phyloP scores from a whole-genome alignment of 2,797 vertebrate species.

The Neopelma chrysocephalum region DNA sequence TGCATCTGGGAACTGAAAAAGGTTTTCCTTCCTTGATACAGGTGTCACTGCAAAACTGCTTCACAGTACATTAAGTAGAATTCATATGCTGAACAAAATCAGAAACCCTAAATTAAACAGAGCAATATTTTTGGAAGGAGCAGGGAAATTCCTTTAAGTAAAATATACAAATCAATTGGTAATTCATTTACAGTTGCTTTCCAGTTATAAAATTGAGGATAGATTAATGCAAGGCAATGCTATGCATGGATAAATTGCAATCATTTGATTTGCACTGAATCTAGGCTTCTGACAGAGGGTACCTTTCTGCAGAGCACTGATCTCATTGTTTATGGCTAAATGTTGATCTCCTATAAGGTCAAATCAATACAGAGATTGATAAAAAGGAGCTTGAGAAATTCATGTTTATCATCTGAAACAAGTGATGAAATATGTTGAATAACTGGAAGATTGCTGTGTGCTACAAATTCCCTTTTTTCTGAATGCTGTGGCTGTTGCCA shows the following conservation, averaged over 20 bases:
- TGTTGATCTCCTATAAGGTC: background rate
- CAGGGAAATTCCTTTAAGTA: background rate
- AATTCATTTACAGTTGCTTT: conserved; percentile 19
- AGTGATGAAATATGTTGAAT: background rate
- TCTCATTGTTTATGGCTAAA: background rate
- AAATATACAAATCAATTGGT: conserved; percentile 9
- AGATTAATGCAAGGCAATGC: background rate
- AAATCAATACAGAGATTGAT: background rate
- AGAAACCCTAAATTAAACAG: background rate
- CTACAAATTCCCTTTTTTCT: background rate
- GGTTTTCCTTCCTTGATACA: background rate
- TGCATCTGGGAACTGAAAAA: background rate
- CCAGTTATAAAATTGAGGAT: background rate
- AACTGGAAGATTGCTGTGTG: background rate
- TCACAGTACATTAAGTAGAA: background rate
- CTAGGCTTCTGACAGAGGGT: background rate
- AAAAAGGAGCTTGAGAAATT: background rate
- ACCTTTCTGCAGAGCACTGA: background rate
- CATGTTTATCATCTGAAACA: background rate
- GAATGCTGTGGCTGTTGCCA: background rate
- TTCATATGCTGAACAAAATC: background rate
- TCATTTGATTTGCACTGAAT: background rate
- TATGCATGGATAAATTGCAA: conserved; percentile 14
- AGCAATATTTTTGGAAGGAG: background rate
- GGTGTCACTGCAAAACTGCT: background rate